Evolutionary conservation across 2,888 invertebrate genomes (phyloP).

Genomic region (Cloeon dipterum): DNA sequence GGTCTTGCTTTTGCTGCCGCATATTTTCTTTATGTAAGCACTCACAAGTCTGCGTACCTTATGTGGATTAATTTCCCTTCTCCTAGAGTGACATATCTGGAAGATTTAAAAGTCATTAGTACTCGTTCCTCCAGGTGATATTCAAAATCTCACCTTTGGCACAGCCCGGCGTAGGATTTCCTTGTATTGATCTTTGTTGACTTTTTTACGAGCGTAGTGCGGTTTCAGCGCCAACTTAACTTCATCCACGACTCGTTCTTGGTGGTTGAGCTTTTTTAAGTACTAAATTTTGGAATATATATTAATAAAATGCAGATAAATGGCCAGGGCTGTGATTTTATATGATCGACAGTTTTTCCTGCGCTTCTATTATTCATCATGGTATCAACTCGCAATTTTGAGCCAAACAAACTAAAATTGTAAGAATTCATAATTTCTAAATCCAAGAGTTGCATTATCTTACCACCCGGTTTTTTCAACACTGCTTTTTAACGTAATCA

Average conservation of each 20-base stretch:
- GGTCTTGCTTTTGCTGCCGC: slow-evolving; percentile 23
- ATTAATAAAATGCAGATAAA: too few relatives aligned
- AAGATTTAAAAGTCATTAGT: slow-evolving; percentile 11
- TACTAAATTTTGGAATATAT: too few relatives aligned
- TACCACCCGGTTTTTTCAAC: too few relatives aligned
- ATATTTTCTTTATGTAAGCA: slow-evolving; percentile 74
- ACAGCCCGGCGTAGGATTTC: slow-evolving; percentile 88
- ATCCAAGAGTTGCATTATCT: too few relatives aligned
- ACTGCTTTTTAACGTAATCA: too few relatives aligned
- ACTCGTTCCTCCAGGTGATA: too few relatives aligned
- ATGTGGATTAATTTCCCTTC: slow-evolving; percentile 87
- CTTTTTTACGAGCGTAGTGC: slow-evolving; percentile 79
- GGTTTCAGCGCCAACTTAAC: slow-evolving; percentile 91
- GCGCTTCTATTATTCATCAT: too few relatives aligned
- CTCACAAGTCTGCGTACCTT: slow-evolving; percentile 86
- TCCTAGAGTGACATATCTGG: slow-evolving; percentile 91
- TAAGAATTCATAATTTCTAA: too few relatives aligned
- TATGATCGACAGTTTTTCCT: too few relatives aligned
- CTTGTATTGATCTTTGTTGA: slow-evolving; percentile 92
- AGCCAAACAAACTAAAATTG: too few relatives aligned
- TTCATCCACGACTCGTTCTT: slow-evolving; percentile 93
- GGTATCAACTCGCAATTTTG: too few relatives aligned
- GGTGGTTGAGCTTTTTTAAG: slow-evolving; percentile 84
- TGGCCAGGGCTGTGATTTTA: too few relatives aligned
- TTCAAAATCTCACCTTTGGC: slow-evolving; percentile 96